Evolutionary conservation across 2,888 invertebrate species (phyloP), one percentile per base, ranked within the genome.

Genomic region (Invenusta paracnida): DNA sequence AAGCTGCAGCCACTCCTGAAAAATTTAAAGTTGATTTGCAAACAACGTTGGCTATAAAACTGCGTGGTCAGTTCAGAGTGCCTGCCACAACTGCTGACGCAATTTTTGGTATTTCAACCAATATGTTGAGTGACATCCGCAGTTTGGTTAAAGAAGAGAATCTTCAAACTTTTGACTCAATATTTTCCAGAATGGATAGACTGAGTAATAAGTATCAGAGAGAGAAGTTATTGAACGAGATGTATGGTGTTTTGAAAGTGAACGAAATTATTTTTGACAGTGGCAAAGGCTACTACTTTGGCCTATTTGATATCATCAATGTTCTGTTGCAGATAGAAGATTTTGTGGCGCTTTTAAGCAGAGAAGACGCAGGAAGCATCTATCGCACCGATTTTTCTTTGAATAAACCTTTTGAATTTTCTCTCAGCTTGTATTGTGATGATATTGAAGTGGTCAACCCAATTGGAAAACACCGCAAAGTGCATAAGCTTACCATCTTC

Each of bases 41-140:
- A 48, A 48, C 48, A 48, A 48, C 48, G 17, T 48, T 73, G 73
- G 73, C 73, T 13, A 73, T 73, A 73, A 73, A 73, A 73, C 25
- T 73, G 17, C 5, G 73, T 13, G 73, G 73, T 73, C 73, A 73
- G 27, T 73, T n/a, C 23, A 13, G 73, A 73, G 73, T 73, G 25
- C 73, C 73, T 23, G 5, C 73, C 27, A n/a, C 27, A 73, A 73
- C 73, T 25, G 73, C 17, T 73, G 27, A 73, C 17, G 23, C 27
- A 11, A 48, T 48, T 25, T 73, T 73, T 73, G 5, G 23, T 25
- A 73, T 73, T 73, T 2, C 27, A 13, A 73, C 73, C 23, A 73
- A 73, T 73, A 13, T 73, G 27, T 13, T 73, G 23, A 5, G 2
- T 73, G 73, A 73, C 23, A 23, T 73, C 5, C 73, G 73, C 2